Conservation (phyloP, 2,888 invertebrate species). For the Lordiphosa andalusiaca region DNA sequence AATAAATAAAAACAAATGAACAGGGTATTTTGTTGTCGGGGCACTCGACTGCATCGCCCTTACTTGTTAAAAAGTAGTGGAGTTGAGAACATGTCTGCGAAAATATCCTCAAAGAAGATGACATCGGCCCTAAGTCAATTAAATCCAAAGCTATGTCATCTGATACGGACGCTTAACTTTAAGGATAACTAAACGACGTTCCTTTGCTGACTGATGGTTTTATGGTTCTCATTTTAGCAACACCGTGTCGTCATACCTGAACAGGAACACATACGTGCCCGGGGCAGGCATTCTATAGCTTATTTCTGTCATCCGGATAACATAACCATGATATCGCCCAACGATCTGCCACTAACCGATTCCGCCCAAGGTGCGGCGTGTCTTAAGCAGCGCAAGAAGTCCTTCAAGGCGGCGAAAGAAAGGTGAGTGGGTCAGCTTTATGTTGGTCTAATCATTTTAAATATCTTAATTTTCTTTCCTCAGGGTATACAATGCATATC, state of each 20-base stretch:
- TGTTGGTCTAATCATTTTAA: neutral
- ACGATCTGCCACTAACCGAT: constrained; percentile 77
- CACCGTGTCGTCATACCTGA: constrained; percentile 88
- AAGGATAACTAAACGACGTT: too few relatives aligned
- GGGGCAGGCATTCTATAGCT: constrained; percentile 88
- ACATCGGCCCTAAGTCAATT: too few relatives aligned
- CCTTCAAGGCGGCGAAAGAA: constrained; percentile 80
- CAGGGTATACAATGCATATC: constrained; percentile 86
- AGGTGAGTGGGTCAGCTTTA: constrained; percentile 63
- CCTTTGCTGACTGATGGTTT: too few relatives aligned
- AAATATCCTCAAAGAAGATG: too few relatives aligned
- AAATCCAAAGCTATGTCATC: too few relatives aligned
- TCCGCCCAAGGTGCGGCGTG: constrained; percentile 66
- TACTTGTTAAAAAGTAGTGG: too few relatives aligned
- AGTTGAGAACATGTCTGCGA: too few relatives aligned
- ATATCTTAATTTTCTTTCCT: constrained; percentile 38
- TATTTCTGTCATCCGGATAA: constrained; percentile 88
- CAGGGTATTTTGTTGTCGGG: too few relatives aligned
- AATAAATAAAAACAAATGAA: too few relatives aligned
- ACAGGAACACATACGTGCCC: constrained; percentile 83
- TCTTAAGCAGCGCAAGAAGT: constrained; percentile 79
- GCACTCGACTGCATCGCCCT: too few relatives aligned
- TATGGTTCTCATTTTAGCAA: constrained; percentile 79
- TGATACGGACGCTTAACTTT: too few relatives aligned
- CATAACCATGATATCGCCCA: constrained; percentile 79